These are phyloP conservation scores for Paramormyrops hopkinsi DNA, from an alignment of 2,797 vertebrate genomes.

Conservation along the genomic window DNA sequence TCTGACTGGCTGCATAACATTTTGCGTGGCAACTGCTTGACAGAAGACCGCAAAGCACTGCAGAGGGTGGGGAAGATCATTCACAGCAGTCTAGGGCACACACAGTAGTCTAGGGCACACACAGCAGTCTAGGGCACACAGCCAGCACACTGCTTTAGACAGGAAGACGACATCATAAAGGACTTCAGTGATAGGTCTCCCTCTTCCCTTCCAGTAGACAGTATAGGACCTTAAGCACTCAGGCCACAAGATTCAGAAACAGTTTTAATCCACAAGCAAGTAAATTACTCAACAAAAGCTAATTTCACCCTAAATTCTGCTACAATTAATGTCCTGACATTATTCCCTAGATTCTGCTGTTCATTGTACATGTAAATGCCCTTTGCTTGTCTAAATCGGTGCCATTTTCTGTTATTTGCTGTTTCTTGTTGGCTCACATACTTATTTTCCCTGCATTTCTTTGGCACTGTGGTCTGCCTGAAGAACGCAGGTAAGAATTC, in stretches of 20 bases:
- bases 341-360: not conserved
- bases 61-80: not conserved
- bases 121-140: not conserved
- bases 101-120: too few relatives aligned
- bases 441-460: not conserved
- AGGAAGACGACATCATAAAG: not conserved
- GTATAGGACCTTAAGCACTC: not conserved
- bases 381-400: not conserved
- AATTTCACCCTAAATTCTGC: not conserved
- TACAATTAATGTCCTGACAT: not conserved
- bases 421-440: not conserved
- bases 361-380: not conserved
- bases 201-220: not conserved
- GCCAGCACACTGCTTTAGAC: not conserved
- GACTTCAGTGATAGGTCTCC: not conserved
- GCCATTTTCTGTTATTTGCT: not conserved
- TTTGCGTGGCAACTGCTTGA: not conserved
- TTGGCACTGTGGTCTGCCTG: not conserved
- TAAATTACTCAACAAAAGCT: not conserved
- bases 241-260: not conserved
- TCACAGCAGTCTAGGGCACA: too few relatives aligned
- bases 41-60: not conserved
- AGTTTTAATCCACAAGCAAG: not conserved
- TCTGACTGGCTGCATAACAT: not conserved
- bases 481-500: not conserved